phyloP scores from a whole-genome alignment of 2,797 vertebrate genomes.

The Sebastes jordani region DNA sequence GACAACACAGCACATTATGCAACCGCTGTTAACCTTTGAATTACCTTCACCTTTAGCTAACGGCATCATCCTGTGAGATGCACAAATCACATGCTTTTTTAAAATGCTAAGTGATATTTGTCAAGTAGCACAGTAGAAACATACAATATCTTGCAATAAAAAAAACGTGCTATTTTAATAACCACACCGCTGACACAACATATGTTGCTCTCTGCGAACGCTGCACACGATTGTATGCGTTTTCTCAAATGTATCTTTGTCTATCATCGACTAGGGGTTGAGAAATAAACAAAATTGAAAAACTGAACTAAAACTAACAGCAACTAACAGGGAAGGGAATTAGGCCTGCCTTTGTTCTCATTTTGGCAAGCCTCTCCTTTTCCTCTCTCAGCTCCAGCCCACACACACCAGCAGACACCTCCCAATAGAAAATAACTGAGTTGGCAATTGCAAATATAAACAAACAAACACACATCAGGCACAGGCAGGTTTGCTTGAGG shows the following conservation, averaged over 20 bases:
- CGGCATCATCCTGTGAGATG: background rate
- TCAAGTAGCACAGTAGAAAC: background rate
- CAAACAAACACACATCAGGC: background rate
- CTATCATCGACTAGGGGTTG: background rate
- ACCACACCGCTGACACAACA: background rate
- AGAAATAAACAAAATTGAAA: background rate
- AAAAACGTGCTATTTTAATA: background rate
- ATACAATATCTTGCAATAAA: too few species aligned
- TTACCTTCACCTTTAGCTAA: background rate
- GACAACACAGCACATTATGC: background rate
- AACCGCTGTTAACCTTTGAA: constrained; percentile 9
- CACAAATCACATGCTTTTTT: background rate
- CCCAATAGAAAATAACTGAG: constrained; percentile 20
- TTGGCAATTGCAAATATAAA: constrained; percentile 22
- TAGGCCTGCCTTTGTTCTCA: constrained; percentile 35
- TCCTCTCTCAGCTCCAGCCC: constrained; percentile 25
- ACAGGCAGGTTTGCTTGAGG: background rate
- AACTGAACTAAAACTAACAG: background rate
- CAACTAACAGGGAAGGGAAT: constrained; percentile 9
- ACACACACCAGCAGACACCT: constrained; percentile 41
- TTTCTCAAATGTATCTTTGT: background rate
- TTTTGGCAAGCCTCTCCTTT: constrained; percentile 11
- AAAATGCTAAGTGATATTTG: background rate
- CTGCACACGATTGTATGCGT: background rate
- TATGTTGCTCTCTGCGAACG: background rate